Evolutionary conservation across 2,888 invertebrate species (phyloP), one percentile per base, ranked within the genome.

Genomic region (Scaptodrosophila latifasciaeformis): DNA sequence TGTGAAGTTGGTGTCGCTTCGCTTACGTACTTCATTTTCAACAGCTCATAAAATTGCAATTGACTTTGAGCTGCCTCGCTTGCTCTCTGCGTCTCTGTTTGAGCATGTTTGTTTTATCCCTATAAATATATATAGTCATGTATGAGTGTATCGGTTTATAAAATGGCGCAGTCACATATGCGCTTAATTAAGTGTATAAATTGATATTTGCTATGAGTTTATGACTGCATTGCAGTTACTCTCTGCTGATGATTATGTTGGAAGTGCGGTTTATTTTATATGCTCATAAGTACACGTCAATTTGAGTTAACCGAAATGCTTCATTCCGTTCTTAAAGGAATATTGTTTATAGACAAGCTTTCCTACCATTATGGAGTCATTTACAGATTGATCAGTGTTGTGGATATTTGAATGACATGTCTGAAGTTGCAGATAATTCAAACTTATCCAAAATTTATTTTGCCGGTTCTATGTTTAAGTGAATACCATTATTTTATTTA

Each of bases 141-240:
- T 19, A 27, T 39, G 31, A 39, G 44, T 45, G 12, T 43, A 5
- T 39, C 54, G 45, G 37, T 29, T 67, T 54, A 45, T 50, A 60
- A 63, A 72, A 68, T 79, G 76, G 57, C 66, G 80, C 72, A 74
- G 80, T 76, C 80, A 79, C 80, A 78, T 70, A 61, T 68, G 69
- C 63, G 72, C 77, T 74, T 79, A 79, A 74, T 74, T 74, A 74
- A 79, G 63, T 79, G 77, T 63, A 71, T 76, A 79, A 74, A 74
- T 74, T 74, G 80, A 74, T 76, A 74, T 74, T 74, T 79, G 80
- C 58, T 72, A 63, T 69, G 61, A 61, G 60, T 76, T 70, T 70
- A 70, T 71, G 76, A 76, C 70, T 76, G 70, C 72, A 74, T 61
- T 74, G 72, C 72, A 74, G 72, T 63, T 56, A 55, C 60, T 44